phyloP scores from a whole-genome alignment of 2,113 vertebrate species.

The Stomatorhinus ivindoensis region DNA sequence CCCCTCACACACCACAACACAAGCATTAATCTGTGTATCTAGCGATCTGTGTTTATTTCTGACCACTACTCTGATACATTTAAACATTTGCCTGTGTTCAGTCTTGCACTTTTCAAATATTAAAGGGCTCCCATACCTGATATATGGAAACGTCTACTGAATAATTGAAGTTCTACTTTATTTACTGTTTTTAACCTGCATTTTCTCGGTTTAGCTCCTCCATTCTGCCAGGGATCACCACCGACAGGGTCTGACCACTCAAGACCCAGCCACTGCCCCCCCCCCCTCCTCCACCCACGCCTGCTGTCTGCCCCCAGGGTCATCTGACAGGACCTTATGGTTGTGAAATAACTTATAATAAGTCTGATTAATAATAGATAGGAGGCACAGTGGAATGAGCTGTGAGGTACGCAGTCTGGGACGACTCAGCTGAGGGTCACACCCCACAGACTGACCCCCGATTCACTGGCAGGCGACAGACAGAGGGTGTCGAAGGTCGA shows the following conservation, averaged over 20 bases:
- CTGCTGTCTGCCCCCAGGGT: slow-evolving; percentile 46
- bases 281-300: neutral
- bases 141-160: slow-evolving; percentile 52
- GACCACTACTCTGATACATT: slow-evolving; percentile 46
- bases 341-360: slow-evolving; percentile 74
- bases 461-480: slow-evolving; percentile 43
- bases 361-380: slow-evolving; percentile 70
- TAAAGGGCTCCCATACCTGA: slow-evolving; percentile 55
- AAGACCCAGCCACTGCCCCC: slow-evolving; percentile 33
- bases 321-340: slow-evolving; percentile 63
- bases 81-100: slow-evolving; percentile 55
- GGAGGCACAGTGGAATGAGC: slow-evolving; percentile 55
- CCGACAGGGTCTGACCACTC: slow-evolving; percentile 54
- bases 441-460: slow-evolving; percentile 35
- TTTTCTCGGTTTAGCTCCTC: slow-evolving; percentile 58
- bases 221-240: slow-evolving; percentile 41
- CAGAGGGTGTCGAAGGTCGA: slow-evolving; percentile 55
- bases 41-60: neutral
- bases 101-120: slow-evolving; percentile 55
- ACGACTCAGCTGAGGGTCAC: slow-evolving; percentile 39
- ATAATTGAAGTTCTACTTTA: slow-evolving; percentile 59
- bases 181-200: slow-evolving; percentile 58
- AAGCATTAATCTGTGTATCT: slow-evolving; percentile 18
- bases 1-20: neutral
- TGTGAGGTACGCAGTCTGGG: slow-evolving; percentile 46